A percentile compares a stretch with the other conserved stretches of the same genome.
Conservation (phyloP, 2,113 vertebrate species). For the Heterotis niloticus region DNA sequence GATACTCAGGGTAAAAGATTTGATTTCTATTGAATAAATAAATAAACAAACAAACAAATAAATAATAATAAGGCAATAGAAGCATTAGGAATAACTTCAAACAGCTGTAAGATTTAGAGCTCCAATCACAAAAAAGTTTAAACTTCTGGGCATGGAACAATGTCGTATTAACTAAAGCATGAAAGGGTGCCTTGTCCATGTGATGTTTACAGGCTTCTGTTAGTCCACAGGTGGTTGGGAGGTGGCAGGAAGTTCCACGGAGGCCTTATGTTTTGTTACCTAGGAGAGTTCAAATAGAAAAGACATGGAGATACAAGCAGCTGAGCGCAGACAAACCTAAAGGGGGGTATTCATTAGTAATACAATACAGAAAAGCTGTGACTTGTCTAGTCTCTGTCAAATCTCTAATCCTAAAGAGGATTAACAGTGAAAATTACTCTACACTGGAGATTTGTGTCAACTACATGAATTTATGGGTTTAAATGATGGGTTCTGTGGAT, state of each 20-base stretch:
- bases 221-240: not conserved
- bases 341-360: not conserved
- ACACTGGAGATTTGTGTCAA: too few relatives aligned
- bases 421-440: not conserved
- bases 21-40: conserved; percentile 24
- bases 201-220: conserved; percentile 12
- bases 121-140: not conserved
- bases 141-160: not conserved
- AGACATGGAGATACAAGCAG: too few relatives aligned
- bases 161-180: not conserved
- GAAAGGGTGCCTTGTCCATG: not conserved
- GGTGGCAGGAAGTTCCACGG: not conserved
- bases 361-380: not conserved
- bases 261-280: not conserved
- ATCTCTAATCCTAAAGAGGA: not conserved
- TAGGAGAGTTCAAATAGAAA: not conserved
- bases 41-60: conserved; percentile 26
- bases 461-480: too few relatives aligned
- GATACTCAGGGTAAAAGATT: not conserved
- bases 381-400: not conserved
- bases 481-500: too few relatives aligned
- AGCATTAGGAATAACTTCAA: not conserved
- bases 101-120: not conserved
- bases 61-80: conserved; percentile 23
- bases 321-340: not conserved